These are phyloP conservation scores for Ditylenchus weischeri DNA, from an alignment of 2,888 invertebrate species.

Conservation along the genomic window DNA sequence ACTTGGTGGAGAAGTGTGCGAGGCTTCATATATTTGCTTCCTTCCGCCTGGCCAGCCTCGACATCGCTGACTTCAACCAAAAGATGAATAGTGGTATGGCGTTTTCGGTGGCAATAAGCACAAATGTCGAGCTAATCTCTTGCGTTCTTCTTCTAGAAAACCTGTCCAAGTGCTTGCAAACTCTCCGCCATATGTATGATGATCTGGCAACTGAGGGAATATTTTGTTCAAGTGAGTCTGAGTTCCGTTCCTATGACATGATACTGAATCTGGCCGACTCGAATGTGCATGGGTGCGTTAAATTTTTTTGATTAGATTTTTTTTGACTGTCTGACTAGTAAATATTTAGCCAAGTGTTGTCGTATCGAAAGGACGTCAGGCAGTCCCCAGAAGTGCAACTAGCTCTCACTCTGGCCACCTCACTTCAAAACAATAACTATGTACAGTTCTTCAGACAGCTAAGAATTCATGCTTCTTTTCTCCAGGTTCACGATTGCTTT, in stretches of 20 bases:
- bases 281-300: conserved; percentile 67
- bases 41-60: conserved; percentile 82
- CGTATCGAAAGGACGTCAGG: conserved; percentile 69
- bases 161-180: conserved; percentile 73
- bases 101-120: not conserved
- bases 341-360: conserved; percentile 28
- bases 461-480: conserved; percentile 38
- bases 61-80: conserved; percentile 82
- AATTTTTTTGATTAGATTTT: conserved; percentile 56
- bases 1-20: conserved; percentile 87
- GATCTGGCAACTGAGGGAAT: conserved; percentile 72
- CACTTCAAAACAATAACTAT: conserved; percentile 84
- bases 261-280: conserved; percentile 86
- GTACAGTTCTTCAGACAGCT: conserved; percentile 66
- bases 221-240: conserved; percentile 78
- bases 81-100: conserved; percentile 75
- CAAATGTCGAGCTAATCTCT: not conserved
- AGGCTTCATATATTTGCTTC: conserved; percentile 86
- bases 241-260: conserved; percentile 89
- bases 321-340: conserved; percentile 62
- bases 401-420: conserved; percentile 77
- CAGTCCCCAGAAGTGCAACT: conserved; percentile 75
- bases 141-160: conserved; percentile 2
- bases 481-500: conserved; percentile 36
- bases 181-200: conserved; percentile 89